phyloP scores from a whole-genome alignment of 2,888 invertebrate species.

The Brassicogethes aeneus region DNA sequence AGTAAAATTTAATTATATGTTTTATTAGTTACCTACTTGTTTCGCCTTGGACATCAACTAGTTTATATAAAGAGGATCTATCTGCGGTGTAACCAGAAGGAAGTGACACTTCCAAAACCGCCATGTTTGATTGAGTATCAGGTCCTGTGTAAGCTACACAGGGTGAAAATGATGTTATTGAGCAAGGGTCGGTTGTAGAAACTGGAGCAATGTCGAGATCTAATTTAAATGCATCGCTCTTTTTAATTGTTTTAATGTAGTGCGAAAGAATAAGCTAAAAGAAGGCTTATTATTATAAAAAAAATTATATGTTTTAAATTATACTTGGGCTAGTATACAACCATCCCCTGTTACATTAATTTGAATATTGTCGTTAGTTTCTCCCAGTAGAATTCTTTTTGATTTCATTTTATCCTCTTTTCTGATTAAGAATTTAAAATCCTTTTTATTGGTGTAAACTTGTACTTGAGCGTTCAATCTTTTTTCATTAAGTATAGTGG shows the following conservation, averaged over 20 bases:
- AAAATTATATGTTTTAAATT: neutral
- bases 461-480: constrained; percentile 40
- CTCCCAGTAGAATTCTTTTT: constrained; percentile 39
- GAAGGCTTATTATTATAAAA: neutral
- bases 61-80: constrained; percentile 46
- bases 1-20: constrained; percentile 1
- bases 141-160: constrained; percentile 35
- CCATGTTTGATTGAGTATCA: constrained; percentile 51
- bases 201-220: constrained; percentile 40
- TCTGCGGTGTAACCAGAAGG: constrained; percentile 57
- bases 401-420: constrained; percentile 44
- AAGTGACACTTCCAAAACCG: constrained; percentile 51
- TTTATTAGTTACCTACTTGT: constrained; percentile 18
- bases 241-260: constrained; percentile 41
- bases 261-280: constrained; percentile 44
- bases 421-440: constrained; percentile 39
- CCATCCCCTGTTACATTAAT: constrained; percentile 46
- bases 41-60: constrained; percentile 36
- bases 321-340: constrained; percentile 49
- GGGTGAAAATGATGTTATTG: constrained; percentile 38
- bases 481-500: constrained; percentile 39
- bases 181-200: constrained; percentile 41
- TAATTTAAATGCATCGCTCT: constrained; percentile 46
- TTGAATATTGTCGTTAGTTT: constrained; percentile 40
- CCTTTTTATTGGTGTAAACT: constrained; percentile 39